Base-by-base conservation (phyloP, 2,888 invertebrate species). In the Liposcelis brunnea region DNA sequence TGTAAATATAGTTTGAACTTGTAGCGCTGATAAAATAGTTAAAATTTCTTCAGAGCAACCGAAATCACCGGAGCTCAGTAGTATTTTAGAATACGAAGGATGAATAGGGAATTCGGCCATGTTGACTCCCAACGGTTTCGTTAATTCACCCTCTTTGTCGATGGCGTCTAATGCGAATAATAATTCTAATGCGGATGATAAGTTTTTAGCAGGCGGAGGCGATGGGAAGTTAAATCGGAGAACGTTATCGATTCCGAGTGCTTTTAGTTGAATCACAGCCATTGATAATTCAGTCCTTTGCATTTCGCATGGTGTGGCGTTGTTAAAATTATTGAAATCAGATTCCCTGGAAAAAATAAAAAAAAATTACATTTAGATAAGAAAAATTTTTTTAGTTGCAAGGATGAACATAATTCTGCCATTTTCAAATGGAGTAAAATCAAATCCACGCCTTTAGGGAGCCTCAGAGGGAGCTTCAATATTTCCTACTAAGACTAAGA, bases 91-190 rank as follows among this genome's bases (percentile, higher is more conserved):
- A 53, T 83, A 76, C 66, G 85, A 77, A 0, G 95, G 91, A 50
- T 74, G 74, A 1, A 97, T 64, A 0, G 97, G 94, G 59, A 97
- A 72, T 62, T 97, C 95, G 0, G 94, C 90, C 75, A 97, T 86
- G 42, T 75, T 70, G 42, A 73, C 67, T 0, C 98, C 98, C 0
- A 80, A 60, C 0, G 82, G 78, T 35, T 70, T 65, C 0, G 91
- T 91, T 47, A 98, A 62, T 45, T 75, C 69, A 0, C 90, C 90
- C 18, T 69, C 61, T 40, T 75, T 73, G 60, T 90, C 84, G 2
- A 97, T 68, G 0, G 87, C 85, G 44, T 71, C 71, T 34, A 97
- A 63, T 0, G 95, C 94, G 60, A 79, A 89, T 0, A 98, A 66
- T 1, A 85, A 72, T 62, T 98, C 94, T 12, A 97, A 59, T 0